Base-by-base conservation (phyloP, 1,140 invertebrate genomes). In the Cephus cinctus region DNA sequence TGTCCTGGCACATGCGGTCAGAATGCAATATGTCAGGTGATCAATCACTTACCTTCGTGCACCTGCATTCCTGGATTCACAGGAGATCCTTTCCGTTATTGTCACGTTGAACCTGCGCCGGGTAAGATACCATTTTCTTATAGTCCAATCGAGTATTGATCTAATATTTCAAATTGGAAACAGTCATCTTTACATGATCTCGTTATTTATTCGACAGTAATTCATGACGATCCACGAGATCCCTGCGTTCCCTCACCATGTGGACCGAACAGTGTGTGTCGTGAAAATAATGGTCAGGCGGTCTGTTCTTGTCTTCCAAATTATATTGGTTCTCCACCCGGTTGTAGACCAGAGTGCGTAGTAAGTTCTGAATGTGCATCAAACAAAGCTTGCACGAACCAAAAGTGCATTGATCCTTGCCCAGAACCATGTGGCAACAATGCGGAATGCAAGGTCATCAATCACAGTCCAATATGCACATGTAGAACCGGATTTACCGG, bases 381-480 rank as follows among this genome's bases (percentile, higher is more conserved):
- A 48, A 76, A 83, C 50, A 79, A 79, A 65, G 83, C 84, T 12
- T 87, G 86, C 65, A 70, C 83, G 18, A 81, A 82, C 62, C 75
- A 81, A 49, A 84, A 84, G 73, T 89, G 86, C 64, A 66, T 67
- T n/a, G 78, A 84, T 57, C 84, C 85, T n/a, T 85, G 85, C 53
- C 69, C 77, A 12, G 79, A 81, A 50, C 69, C 79, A 14, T 89
- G 87, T 72, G 87, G 86, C 14, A 61, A 77, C 16, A 81, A 83
- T 60, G 78, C 87, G 1, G 75, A 78, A 39, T 90, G 87, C 57
- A 70, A 75, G 54, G 83, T 86, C 23, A 77, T 83, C 15, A 86
- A 85, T 67, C 87, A 90, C 61, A 82, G 80, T 59, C 84, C 88
- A 3, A 84, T 85, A 19, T 90, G 88, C 57, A 81, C 79, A 42